Evolutionary conservation across 2,888 invertebrate genomes (phyloP), one percentile per base, ranked within the genome.

Genomic region (Andrena dorsata): DNA sequence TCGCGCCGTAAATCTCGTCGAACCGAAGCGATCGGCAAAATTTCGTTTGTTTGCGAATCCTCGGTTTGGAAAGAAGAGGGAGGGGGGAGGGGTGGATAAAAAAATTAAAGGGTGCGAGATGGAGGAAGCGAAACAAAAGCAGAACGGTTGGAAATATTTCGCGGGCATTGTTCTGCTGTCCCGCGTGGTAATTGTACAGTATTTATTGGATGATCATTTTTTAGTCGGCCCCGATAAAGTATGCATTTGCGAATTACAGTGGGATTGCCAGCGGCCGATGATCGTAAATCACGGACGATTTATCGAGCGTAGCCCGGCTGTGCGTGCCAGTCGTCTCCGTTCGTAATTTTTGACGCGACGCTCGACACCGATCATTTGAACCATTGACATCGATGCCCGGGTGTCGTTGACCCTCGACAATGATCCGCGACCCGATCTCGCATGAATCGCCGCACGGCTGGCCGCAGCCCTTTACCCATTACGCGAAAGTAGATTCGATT

Each of bases 341-440:
- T 58, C 49, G 77, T 64, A 77, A 83, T 82, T 83, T 80, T 81
- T 82, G 77, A 83, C 82, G 82, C 70, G 75, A 66, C 81, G 63
- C 76, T 23, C 64, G 60, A 63, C 83, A 68, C 65, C 69, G 81
- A 72, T 77, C 76, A 75, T 81, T 80, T 41, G 84, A 80, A 72
- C 79, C 85, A 79, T 79, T 76, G 84, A 82, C 82, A 85, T 65
- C 76, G 66, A 73, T 61, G 76, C 51, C 53, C 68, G 63, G 47
- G 23, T 68, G 65, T 60, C 74, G 73, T 72, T 76, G 80, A 83
- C 83, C 81, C 68, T n/a, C 58, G 58, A 51, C 71, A 47, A 61
- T 80, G 71, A 82, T 75, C 75, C 56, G 63, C 61, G 32, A 66
- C 32, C 56, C 32, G 26, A 20, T 28, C 28, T 49, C 75, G 32